Conservation (phyloP, 2,797 vertebrate species). For the Nyctalus aviator region DNA sequence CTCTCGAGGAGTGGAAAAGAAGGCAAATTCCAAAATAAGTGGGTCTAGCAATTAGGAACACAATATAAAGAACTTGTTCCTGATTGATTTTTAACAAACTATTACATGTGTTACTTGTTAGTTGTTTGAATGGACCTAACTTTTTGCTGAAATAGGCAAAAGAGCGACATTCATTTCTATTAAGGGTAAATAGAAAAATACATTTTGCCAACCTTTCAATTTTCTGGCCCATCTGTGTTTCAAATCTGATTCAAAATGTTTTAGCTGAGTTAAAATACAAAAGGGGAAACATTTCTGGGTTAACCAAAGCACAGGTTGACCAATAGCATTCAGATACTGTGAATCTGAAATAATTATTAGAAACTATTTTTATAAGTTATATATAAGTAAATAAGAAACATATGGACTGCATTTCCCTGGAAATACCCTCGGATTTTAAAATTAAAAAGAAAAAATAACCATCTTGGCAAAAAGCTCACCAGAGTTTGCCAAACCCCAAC, state of each 20-base stretch:
- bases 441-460: constrained; percentile 75
- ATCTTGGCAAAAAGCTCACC: constrained; percentile 75
- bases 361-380: constrained; percentile 69
- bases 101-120: constrained; percentile 50
- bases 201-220: constrained; percentile 6
- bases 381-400: constrained; percentile 74
- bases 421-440: constrained; percentile 73
- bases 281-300: constrained; percentile 21
- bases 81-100: neutral
- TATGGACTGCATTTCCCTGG: constrained; percentile 78
- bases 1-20: constrained; percentile 4
- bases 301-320: neutral
- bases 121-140: constrained; percentile 14
- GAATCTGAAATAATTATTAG: constrained; percentile 66
- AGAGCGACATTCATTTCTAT: constrained; percentile 9
- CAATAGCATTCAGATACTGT: neutral
- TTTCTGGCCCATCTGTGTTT: constrained; percentile 24
- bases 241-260: constrained; percentile 10
- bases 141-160: constrained; percentile 50
- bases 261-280: constrained; percentile 26
- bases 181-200: constrained; percentile 37
- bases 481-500: constrained; percentile 79
- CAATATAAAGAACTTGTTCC: constrained; percentile 20
- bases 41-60: neutral
- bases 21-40: constrained; percentile 57